phyloP scores from a whole-genome alignment of 2,797 vertebrate genomes.

The Geotrypetes seraphini region DNA sequence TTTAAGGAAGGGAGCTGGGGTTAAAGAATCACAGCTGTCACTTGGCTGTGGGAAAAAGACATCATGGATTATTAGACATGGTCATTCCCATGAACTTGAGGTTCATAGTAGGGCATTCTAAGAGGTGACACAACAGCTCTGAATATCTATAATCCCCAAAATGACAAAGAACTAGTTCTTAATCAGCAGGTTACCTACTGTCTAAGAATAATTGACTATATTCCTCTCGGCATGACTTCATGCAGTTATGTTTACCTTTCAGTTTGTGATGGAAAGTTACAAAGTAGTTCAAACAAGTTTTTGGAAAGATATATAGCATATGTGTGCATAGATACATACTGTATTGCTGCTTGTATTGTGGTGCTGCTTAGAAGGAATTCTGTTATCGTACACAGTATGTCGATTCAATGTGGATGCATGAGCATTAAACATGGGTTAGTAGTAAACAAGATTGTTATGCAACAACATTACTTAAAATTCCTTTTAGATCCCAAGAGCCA shows the following conservation, averaged over 20 bases:
- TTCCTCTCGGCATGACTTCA: slow-evolving; percentile 13
- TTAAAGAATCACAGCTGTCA: slow-evolving; percentile 90
- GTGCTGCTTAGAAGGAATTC: too few relatives aligned
- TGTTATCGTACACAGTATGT: too few relatives aligned
- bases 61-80: slow-evolving; percentile 79
- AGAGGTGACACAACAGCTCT: slow-evolving; percentile 61
- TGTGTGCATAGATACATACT: too few relatives aligned
- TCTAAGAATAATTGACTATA: slow-evolving; percentile 17
- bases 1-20: slow-evolving; percentile 48
- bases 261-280: background rate
- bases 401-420: too few relatives aligned
- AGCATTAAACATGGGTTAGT: too few relatives aligned
- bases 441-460: too few relatives aligned
- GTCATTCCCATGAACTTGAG: slow-evolving; percentile 91
- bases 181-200: slow-evolving; percentile 69
- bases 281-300: slow-evolving; percentile 5
- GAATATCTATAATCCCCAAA: slow-evolving; percentile 42
- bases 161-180: slow-evolving; percentile 52
- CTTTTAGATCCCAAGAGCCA: too few relatives aligned
- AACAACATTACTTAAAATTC: too few relatives aligned
- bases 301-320: too few relatives aligned
- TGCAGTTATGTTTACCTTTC: background rate
- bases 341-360: too few relatives aligned
- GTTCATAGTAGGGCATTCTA: slow-evolving; percentile 62
- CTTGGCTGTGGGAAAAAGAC: slow-evolving; percentile 92